These are phyloP conservation scores for Steinernema khuongi DNA, from an alignment of 1,140 invertebrate species.

Conservation along the genomic window DNA sequence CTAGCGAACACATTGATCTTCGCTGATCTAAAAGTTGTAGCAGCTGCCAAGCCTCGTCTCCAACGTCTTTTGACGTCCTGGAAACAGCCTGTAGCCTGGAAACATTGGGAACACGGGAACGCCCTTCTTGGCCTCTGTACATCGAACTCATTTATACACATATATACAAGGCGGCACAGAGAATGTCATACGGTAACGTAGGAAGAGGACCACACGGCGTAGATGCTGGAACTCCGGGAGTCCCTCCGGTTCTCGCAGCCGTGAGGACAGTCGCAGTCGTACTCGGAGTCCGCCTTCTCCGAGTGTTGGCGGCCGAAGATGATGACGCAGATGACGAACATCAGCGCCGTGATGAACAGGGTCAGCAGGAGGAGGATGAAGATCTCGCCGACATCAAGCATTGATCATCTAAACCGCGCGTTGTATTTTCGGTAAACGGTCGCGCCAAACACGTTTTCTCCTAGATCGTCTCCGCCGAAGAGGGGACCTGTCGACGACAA, in stretches of 20 bases:
- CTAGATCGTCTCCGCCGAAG: too few relatives aligned
- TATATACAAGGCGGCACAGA: not conserved
- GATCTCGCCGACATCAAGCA: constrained; percentile 3
- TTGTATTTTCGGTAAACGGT: too few relatives aligned
- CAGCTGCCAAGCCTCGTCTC: too few relatives aligned
- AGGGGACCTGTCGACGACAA: too few relatives aligned
- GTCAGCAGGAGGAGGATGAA: not conserved
- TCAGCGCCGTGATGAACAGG: not conserved
- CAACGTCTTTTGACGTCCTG: too few relatives aligned
- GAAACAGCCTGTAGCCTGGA: too few relatives aligned
- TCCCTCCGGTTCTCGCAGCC: not conserved
- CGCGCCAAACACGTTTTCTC: too few relatives aligned
- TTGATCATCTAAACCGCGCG: constrained; percentile 6
- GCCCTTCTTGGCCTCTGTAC: too few relatives aligned
- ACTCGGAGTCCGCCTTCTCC: constrained; percentile 9
- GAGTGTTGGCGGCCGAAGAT: constrained; percentile 4
- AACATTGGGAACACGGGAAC: too few relatives aligned
- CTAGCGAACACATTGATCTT: too few relatives aligned
- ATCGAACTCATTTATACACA: too few relatives aligned
- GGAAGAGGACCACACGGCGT: constrained; percentile 11
- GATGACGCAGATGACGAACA: constrained; percentile 9
- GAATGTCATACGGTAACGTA: constrained; percentile 4
- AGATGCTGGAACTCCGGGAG: not conserved
- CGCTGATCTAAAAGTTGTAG: too few relatives aligned
- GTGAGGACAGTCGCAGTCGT: constrained; percentile 3